Evolutionary conservation across 2,888 invertebrate species (phyloP).

Genomic region (Suillia variegata): DNA sequence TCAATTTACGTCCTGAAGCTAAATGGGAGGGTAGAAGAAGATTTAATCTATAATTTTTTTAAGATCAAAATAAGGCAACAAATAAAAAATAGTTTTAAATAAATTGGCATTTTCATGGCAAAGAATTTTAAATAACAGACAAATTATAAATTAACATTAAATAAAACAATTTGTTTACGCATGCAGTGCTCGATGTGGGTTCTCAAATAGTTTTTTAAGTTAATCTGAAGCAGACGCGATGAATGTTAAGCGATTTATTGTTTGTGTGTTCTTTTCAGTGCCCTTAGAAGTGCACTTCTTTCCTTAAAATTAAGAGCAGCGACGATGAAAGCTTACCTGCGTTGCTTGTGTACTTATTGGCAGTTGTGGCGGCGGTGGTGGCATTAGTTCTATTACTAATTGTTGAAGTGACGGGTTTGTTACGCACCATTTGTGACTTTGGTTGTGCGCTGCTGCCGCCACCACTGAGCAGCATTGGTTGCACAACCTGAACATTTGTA

Average conservation of each 20-base stretch:
- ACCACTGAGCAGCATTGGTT: slow-evolving; percentile 43
- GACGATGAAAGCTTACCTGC: slow-evolving; percentile 14
- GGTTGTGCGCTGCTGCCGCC: background rate
- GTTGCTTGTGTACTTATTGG: background rate
- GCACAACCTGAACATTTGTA: slow-evolving; percentile 33
- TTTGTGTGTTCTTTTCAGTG: background rate
- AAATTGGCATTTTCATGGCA: too few relatives aligned
- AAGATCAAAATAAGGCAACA: background rate
- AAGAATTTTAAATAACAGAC: too few relatives aligned
- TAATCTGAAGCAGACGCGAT: background rate
- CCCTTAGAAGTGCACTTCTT: background rate
- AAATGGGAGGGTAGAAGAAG: slow-evolving; percentile 29
- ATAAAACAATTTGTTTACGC: background rate
- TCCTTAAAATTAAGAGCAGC: background rate
- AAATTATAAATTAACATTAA: too few relatives aligned
- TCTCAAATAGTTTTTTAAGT: background rate
- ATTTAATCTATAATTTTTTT: background rate
- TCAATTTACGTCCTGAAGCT: slow-evolving; percentile 83
- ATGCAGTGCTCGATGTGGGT: slow-evolving; percentile 4
- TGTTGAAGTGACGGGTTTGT: slow-evolving; percentile 29
- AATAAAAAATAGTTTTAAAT: too few relatives aligned
- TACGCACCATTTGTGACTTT: slow-evolving; percentile 23
- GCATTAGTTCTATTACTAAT: slow-evolving; percentile 24
- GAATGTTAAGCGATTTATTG: background rate
- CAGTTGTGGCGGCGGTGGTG: background rate